Evolutionary conservation across 2,797 vertebrate species (phyloP), one percentile per base, ranked within the genome.

Genomic region (Enteromius treurensis): DNA sequence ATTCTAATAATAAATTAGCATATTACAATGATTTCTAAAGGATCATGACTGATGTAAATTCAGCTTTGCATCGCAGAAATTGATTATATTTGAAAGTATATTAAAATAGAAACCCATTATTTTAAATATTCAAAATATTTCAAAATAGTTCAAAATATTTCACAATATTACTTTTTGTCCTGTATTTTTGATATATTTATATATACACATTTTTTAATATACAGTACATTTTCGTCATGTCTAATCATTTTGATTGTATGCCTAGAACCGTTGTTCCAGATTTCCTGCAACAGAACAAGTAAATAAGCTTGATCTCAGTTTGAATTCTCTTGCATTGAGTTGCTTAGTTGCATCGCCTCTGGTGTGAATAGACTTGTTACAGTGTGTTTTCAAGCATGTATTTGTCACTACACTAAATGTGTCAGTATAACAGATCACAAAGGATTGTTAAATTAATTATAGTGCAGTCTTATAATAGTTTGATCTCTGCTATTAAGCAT

Each of bases 381-480:
- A 8, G n/a, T 71, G 42, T 60, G 69, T 60, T 51, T 75, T 73
- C 15, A 49, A 4, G 23, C 11, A 0, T 70, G 9, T n/a, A 34
- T n/a, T 37, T 81, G 69, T 19, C 64, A 23, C 47, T 40, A 78
- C 26, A 32, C 15, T 49, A 78, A 65, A 78, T 49, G 29, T 77
- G 55, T 47, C 26, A 78, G 42, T 40, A 65, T 65, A 34, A 49
- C 29, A 34, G 37, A 47, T 73, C 47, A 45, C 40, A 73, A 11
- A 47, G 26, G 3, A 10, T 45, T 73, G 23, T 15, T 81, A 45
- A 71, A 71, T 79, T 14, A 51, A 69, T 69, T 55, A 68, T 40
- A 37, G 42, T 26, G 32, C 45, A 40, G 23, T 60, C n/a, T 37
- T 65, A 8, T 92, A 89, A 32, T 58, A 47, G 53, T 70, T 69